Conservation (phyloP, 2,888 invertebrate genomes). For the Carcina quercana region DNA sequence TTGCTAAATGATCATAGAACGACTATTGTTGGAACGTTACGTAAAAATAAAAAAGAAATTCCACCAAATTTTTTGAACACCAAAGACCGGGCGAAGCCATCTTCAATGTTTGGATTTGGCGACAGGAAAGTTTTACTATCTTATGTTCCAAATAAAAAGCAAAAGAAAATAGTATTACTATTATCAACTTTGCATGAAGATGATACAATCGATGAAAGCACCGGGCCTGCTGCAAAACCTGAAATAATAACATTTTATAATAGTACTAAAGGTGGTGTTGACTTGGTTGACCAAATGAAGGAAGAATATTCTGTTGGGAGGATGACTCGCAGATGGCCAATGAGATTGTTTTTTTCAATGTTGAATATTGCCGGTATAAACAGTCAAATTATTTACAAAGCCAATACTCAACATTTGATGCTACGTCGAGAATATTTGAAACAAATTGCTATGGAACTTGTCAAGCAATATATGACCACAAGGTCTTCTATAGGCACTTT, state of each 20-base stretch:
- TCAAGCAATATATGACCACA: too few species aligned
- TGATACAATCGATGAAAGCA: neutral
- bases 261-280: neutral
- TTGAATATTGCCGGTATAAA: too few species aligned
- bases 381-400: too few species aligned
- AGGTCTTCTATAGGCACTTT: too few species aligned
- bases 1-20: constrained; percentile 14
- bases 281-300: neutral
- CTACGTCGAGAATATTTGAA: too few species aligned
- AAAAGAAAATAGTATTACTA: neutral
- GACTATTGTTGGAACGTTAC: constrained; percentile 16
- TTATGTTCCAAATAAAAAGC: neutral
- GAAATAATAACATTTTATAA: too few species aligned
- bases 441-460: too few species aligned
- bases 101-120: neutral
- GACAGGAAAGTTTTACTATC: neutral
- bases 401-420: too few species aligned
- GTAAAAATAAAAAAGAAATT: constrained; percentile 15
- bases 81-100: constrained; percentile 10
- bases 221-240: neutral
- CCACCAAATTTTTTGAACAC: too few species aligned
- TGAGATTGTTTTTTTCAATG: too few species aligned
- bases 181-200: neutral
- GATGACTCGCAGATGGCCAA: too few species aligned
- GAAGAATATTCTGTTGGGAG: too few species aligned